phyloP scores from a whole-genome alignment of 2,797 vertebrate genomes.

The Taeniopygia guttata region DNA sequence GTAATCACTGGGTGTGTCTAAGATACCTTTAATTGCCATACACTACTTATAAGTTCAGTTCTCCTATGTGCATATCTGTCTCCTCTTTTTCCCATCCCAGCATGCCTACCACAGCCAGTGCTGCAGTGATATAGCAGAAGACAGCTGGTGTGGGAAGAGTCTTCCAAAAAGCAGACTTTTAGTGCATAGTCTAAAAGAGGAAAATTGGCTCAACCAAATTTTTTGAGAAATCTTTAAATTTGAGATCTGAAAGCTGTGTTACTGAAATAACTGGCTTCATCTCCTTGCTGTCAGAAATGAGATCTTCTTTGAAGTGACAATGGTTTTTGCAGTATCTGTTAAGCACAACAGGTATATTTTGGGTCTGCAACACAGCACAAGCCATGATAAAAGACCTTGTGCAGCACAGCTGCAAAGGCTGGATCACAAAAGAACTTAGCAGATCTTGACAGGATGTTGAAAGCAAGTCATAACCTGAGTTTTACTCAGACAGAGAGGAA shows the following conservation, averaged over 20 bases:
- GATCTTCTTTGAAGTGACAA: not conserved
- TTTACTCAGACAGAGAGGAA: not conserved
- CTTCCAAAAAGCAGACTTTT: not conserved
- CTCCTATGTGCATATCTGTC: not conserved
- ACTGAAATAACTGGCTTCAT: not conserved
- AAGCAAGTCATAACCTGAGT: not conserved
- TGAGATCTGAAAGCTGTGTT: not conserved
- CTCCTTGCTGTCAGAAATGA: not conserved
- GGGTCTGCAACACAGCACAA: not conserved
- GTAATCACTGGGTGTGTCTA: not conserved
- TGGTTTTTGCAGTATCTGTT: not conserved
- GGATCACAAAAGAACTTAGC: not conserved
- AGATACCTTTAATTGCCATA: not conserved
- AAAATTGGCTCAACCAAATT: not conserved
- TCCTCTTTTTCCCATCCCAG: not conserved
- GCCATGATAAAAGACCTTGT: fast-evolving
- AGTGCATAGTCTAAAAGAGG: not conserved
- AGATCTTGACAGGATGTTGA: not conserved
- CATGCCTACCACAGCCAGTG: not conserved
- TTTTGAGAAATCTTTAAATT: not conserved
- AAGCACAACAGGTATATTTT: not conserved
- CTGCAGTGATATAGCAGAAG: not conserved
- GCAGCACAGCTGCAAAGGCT: not conserved
- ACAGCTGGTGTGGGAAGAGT: not conserved
- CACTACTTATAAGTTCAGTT: not conserved